These are phyloP conservation scores for Himalopsyche japonica DNA, from an alignment of 2,888 invertebrate genomes.

Conservation along the genomic window DNA sequence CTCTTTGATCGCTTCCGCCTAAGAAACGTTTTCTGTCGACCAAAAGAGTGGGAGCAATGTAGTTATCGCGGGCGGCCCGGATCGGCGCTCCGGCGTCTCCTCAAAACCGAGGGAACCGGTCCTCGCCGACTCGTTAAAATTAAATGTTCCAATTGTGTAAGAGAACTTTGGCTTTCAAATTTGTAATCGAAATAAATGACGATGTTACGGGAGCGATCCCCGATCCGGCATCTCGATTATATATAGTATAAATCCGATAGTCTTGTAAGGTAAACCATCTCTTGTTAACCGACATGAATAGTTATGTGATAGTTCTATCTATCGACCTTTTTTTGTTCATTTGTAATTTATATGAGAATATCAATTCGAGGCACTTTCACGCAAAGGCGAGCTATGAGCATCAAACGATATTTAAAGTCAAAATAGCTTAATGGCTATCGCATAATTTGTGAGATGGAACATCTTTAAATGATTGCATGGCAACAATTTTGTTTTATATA, in stretches of 20 bases:
- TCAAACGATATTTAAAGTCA: too few species aligned
- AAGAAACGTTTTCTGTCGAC: slow-evolving; percentile 7
- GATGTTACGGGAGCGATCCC: neutral
- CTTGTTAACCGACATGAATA: neutral
- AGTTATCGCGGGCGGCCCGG: neutral
- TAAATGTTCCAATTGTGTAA: neutral
- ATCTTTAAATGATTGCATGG: too few species aligned
- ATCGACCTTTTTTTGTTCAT: neutral
- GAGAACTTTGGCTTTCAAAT: neutral
- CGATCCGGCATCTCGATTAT: neutral
- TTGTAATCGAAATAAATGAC: neutral
- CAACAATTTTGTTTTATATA: too few species aligned
- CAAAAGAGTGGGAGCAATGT: slow-evolving; percentile 26
- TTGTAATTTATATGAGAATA: neutral
- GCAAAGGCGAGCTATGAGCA: neutral
- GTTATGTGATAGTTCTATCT: neutral
- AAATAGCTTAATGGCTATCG: too few species aligned
- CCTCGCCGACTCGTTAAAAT: neutral
- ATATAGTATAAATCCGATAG: neutral
- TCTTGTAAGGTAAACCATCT: neutral
- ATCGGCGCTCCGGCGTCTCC: neutral
- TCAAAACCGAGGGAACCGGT: neutral
- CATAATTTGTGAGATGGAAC: too few species aligned
- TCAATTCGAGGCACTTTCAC: neutral
- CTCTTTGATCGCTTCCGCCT: neutral